phyloP scores from a whole-genome alignment of 2,888 invertebrate species.

The Drosophila cyrtoloma region DNA sequence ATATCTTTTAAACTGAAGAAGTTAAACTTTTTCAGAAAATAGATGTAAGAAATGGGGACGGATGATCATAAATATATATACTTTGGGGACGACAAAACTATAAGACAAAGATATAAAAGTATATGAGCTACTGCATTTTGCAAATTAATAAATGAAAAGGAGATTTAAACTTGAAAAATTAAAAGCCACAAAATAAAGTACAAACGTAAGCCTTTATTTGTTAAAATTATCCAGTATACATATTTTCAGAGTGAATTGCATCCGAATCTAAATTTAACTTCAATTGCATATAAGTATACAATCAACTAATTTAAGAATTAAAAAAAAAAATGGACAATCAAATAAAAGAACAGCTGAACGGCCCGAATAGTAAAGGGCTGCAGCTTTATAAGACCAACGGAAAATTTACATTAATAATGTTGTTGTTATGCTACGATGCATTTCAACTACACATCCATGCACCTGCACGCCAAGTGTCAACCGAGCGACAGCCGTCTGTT shows the following conservation, averaged over 20 bases:
- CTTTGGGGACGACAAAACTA: background rate
- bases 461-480: conserved; percentile 58
- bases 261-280: background rate
- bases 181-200: background rate
- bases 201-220: background rate
- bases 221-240: background rate
- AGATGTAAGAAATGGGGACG: background rate
- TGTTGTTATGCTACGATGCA: conserved; percentile 30
- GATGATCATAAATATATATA: background rate
- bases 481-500: conserved; percentile 22
- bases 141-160: background rate
- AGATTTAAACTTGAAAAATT: background rate
- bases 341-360: conserved; percentile 22
- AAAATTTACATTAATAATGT: conserved; percentile 24
- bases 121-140: background rate
- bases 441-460: conserved; percentile 38
- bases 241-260: background rate
- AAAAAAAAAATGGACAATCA: conserved; percentile 21
- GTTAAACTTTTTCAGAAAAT: background rate
- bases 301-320: background rate
- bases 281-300: conserved; percentile 2
- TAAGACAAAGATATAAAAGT: background rate
- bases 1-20: background rate
- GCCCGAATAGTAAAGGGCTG: conserved; percentile 27
- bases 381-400: conserved; percentile 7